phyloP scores from a whole-genome alignment of 2,797 vertebrate species.

The Pteronotus mesoamericanus region DNA sequence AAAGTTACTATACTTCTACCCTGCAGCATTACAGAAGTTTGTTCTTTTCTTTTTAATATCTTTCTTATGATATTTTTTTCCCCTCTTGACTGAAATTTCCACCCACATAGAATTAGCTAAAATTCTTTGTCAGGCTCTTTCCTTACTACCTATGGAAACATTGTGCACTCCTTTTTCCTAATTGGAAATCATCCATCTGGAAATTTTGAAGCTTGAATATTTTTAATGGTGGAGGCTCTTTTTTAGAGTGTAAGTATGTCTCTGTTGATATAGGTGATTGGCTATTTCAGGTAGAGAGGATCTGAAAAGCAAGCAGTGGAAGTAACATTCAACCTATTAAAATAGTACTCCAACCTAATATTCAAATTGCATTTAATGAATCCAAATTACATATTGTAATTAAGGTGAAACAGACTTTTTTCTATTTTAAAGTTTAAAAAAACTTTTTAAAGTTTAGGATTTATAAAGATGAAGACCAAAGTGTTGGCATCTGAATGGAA shows the following conservation, averaged over 20 bases:
- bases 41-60: constrained; percentile 33
- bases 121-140: constrained; percentile 48
- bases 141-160: constrained; percentile 37
- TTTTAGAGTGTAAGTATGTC: background rate
- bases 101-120: constrained; percentile 51
- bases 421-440: background rate
- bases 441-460: background rate
- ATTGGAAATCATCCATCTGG: constrained; percentile 46
- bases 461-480: constrained; percentile 29
- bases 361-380: background rate
- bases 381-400: background rate
- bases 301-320: constrained; percentile 49
- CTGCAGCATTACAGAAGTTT: background rate
- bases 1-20: background rate
- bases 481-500: background rate
- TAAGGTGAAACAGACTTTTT: background rate
- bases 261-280: constrained; percentile 18
- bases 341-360: constrained; percentile 5
- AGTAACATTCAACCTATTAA: constrained; percentile 5
- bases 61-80: background rate
- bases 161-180: constrained; percentile 28
- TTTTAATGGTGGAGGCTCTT: background rate
- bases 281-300: constrained; percentile 25
- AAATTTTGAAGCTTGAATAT: constrained; percentile 51
- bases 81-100: constrained; percentile 51